Base-by-base conservation (phyloP, 2,797 vertebrate genomes). In the Mionectes olivaceus region DNA sequence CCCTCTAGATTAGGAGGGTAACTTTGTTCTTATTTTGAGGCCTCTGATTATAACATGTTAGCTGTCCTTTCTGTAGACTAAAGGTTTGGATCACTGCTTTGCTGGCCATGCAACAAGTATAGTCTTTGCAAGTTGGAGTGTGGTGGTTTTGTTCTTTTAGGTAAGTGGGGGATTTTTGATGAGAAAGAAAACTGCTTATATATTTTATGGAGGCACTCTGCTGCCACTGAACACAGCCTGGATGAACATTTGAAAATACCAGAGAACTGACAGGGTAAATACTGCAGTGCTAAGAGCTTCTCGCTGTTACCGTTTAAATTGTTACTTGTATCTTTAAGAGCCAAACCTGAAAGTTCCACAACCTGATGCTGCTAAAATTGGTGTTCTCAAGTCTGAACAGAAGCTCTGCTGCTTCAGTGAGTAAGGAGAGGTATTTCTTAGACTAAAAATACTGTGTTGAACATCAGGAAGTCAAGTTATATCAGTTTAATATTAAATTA, bases 381-480 rank as follows among this genome's bases (percentile, higher is more conserved):
- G 5, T 53, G 17, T 68, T 4, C 39, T 81, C 68, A 43, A 24
- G 17, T 61, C 30, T 78, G 44, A 83, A 57, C n/a, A 22, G 27
- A 71, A 80, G 46, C 13, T 57, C 43, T 83, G n/a, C 63, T 84
- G 47, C 44, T 85, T 64, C 61, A 47, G 39, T 79, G 68, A 59
- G 15, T 39, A 52, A 59, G n/a, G 13, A 56, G n/a, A 63, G 4
- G 9, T 73, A 63, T 89, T 89, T 86, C 44, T 90, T 73, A 70
- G 49, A 52, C 76, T 93, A 87, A 95, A 96, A 92, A 83, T 80
- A 87, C 24, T 19, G 17, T 50, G 19, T 33, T 82, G 68, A 90
- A 89, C 74, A 96, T 88, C 77, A 70, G 86, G 69, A 96, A 96
- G 64, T 95, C 90, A 91, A 44, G 47, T 94, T 93, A 41, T 59